Evolutionary conservation across 2,113 vertebrate species (phyloP).

Genomic region (Tinamus guttatus): DNA sequence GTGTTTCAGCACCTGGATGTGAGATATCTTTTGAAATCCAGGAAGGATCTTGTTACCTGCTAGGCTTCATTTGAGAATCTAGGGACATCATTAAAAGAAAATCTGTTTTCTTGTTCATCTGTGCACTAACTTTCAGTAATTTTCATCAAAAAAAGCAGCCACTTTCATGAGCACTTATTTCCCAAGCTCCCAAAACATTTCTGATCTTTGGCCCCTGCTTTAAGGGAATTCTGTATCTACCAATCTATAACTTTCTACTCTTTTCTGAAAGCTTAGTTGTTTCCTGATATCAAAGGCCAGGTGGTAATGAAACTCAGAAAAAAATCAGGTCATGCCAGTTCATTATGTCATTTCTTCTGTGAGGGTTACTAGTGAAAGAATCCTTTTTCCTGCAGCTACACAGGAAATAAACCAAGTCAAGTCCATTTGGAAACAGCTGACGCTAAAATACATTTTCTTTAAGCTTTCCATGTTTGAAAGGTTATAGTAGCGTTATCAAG

Average conservation of each 20-base stretch:
- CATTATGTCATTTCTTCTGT: background rate
- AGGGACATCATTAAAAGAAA: constrained; percentile 53
- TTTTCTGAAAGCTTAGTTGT: background rate
- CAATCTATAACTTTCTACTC: background rate
- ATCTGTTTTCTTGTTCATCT: constrained; percentile 42
- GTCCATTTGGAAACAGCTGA: background rate
- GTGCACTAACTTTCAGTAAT: constrained; percentile 34
- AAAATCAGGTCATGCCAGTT: constrained; percentile 2
- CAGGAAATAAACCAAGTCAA: background rate
- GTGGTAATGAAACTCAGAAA: background rate
- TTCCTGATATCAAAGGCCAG: background rate
- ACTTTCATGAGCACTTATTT: constrained; percentile 16
- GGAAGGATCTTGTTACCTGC: constrained; percentile 19
- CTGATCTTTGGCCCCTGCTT: constrained; percentile 10
- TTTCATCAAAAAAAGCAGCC: constrained; percentile 18
- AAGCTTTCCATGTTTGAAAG: background rate
- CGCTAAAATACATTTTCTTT: background rate
- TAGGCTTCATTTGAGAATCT: constrained; percentile 43
- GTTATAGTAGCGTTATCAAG: background rate
- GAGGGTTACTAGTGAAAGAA: background rate
- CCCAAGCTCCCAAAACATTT: constrained; percentile 1
- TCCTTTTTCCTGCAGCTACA: background rate
- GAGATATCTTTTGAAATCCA: constrained; percentile 48
- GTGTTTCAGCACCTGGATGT: constrained; percentile 42
- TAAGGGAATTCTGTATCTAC: background rate